Evolutionary conservation across 2,888 invertebrate genomes (phyloP).

Genomic region (Philereme vetulata): DNA sequence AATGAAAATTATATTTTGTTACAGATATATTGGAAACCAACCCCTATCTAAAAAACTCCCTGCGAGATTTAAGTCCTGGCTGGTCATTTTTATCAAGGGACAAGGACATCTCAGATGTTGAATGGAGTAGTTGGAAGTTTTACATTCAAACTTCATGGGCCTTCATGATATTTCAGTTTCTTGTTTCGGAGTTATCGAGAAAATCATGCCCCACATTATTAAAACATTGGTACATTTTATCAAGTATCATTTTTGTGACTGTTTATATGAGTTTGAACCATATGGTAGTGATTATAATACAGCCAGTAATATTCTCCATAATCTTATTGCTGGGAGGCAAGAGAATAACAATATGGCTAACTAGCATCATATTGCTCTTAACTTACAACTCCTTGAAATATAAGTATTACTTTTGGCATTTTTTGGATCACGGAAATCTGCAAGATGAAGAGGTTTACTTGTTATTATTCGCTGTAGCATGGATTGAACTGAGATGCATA

Average conservation of each 20-base stretch:
- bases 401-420: conserved; percentile 72
- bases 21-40: conserved; percentile 61
- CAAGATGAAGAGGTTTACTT: conserved; percentile 82
- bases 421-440: conserved; percentile 68
- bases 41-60: conserved; percentile 43
- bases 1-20: conserved; percentile 10
- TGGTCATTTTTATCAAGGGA: conserved; percentile 82
- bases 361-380: conserved; percentile 75
- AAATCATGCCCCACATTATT: conserved; percentile 52
- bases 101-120: conserved; percentile 87
- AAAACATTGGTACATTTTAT: conserved; percentile 81
- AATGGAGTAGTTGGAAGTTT: conserved; percentile 87
- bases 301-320: conserved; percentile 80
- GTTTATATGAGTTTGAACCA: conserved; percentile 77
- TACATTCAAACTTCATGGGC: conserved; percentile 78
- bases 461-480: conserved; percentile 84
- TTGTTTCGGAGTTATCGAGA: conserved; percentile 79
- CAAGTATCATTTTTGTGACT: conserved; percentile 75
- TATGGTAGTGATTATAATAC: conserved; percentile 74
- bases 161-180: conserved; percentile 82
- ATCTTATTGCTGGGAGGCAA: conserved; percentile 74
- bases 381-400: conserved; percentile 79
- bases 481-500: conserved; percentile 90
- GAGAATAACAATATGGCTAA: conserved; percentile 81
- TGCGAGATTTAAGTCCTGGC: conserved; percentile 82